Percentiles rank a stretch among this genome's conserved stretches.
Evolutionary conservation across 2,888 invertebrate genomes (phyloP).

Genomic region (Mythimna impura): DNA sequence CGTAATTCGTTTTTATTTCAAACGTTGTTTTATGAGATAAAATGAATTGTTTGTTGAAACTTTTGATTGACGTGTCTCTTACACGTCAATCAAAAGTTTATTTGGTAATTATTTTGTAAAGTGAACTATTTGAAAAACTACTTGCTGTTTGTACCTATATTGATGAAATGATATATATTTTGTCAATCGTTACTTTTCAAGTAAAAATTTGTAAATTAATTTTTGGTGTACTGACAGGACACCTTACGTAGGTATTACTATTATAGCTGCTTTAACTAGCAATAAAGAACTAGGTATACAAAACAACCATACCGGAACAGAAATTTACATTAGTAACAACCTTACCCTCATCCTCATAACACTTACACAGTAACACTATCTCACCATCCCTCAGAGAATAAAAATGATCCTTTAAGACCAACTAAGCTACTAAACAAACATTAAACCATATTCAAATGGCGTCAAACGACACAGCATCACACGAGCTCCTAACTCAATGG

Average conservation of each 20-base stretch:
- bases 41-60: not conserved
- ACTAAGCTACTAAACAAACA: conserved; percentile 31
- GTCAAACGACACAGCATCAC: conserved; percentile 35
- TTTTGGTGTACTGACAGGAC: not conserved
- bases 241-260: too few relatives aligned
- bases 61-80: too few relatives aligned
- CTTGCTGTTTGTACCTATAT: not conserved
- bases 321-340: not conserved
- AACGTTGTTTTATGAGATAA: not conserved
- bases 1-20: not conserved
- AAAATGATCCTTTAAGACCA: conserved; percentile 17
- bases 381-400: conserved; percentile 5
- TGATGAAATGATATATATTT: not conserved
- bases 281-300: not conserved
- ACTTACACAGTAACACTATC: not conserved
- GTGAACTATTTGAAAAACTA: not conserved
- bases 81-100: not conserved
- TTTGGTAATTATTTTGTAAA: not conserved
- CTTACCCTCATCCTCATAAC: not conserved
- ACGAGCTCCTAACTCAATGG: conserved; percentile 51
- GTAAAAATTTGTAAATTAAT: not conserved
- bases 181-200: not conserved
- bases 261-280: not conserved
- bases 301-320: not conserved
- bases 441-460: conserved; percentile 36